Base-by-base conservation (phyloP, 2,113 vertebrate species). In the Murina feae region DNA sequence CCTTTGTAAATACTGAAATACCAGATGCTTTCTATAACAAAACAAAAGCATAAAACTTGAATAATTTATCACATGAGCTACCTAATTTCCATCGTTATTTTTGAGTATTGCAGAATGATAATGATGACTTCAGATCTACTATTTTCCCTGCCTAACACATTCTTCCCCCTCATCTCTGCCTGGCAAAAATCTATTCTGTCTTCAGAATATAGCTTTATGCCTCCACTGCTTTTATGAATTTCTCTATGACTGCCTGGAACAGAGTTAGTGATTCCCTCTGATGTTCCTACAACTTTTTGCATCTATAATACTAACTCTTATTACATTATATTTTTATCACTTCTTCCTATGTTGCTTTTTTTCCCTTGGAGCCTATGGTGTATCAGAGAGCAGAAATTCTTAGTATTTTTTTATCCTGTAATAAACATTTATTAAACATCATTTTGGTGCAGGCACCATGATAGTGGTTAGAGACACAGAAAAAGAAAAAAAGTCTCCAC, bases 31-130 rank as follows among this genome's bases (percentile, higher is more conserved):
- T 93, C 81, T 82, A 63, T 92, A 97, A 88, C 85, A 74, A 97
- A 97, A 95, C 88, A 95, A 95, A 96, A 93, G 84, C 80, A 95
- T 83, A 65, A 66, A 72, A 91, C 53, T 87, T 95, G 78, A 97
- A 97, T 96, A 96, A 96, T 94, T 97, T 96, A 94, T 97, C 93
- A 96, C 72, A 90, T 9, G 63, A 93, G 23, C 35, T 58, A 93
- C 68, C 85, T 92, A 95, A 94, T 96, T 96, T 96, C 92, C 88
- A 84, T 94, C 4, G 1, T 93, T 89, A 91, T 81, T 88, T 93
- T 88, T 96, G 63, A 75, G 60, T 58, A 88, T 12, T 91, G 20
- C 37, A 75, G 53, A 92, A 95, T 39, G 42, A 78, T 96, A 51
- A 86, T 85, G 71, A 69, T 91, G 86, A 93, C 84, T 96, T 96